These are phyloP conservation scores for Schlechtendalia chinensis DNA, from an alignment of 1,140 invertebrate species.

Conservation along the genomic window DNA sequence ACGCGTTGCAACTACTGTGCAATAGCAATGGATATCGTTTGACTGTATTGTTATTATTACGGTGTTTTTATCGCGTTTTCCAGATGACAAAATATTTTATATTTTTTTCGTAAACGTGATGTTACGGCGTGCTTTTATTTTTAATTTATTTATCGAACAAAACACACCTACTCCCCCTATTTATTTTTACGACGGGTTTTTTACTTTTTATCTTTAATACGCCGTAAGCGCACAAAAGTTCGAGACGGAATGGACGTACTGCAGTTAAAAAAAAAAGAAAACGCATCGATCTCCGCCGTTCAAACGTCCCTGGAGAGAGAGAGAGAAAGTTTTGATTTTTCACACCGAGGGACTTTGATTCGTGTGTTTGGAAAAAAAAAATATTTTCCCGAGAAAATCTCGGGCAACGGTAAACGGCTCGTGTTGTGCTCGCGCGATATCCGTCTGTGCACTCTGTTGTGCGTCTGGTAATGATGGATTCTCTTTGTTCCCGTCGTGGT, in stretches of 20 bases:
- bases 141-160: conserved; percentile 8
- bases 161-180: not conserved
- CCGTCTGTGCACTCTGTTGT: not conserved
- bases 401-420: too few species aligned
- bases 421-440: not conserved
- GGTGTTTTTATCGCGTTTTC: not conserved
- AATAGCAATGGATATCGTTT: not conserved
- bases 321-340: conserved; percentile 16
- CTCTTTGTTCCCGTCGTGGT: not conserved
- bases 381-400: not conserved
- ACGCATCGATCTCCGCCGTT: not conserved
- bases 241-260: not conserved
- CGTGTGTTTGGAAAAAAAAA: not conserved
- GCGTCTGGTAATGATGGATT: conserved; percentile 12
- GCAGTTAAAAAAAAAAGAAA: conserved; percentile 4
- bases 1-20: too few species aligned
- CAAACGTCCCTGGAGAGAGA: not conserved
- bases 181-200: conserved; percentile 8
- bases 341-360: not conserved
- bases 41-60: too few species aligned
- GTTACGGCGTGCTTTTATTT: not conserved
- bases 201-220: not conserved
- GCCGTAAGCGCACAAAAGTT: conserved; percentile 15
- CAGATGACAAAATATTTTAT: not conserved
- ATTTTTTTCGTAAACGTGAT: conserved; percentile 9